Base-by-base conservation (phyloP, 53 echinoderm and acorn worm species). In the Holothuria scabra region DNA sequence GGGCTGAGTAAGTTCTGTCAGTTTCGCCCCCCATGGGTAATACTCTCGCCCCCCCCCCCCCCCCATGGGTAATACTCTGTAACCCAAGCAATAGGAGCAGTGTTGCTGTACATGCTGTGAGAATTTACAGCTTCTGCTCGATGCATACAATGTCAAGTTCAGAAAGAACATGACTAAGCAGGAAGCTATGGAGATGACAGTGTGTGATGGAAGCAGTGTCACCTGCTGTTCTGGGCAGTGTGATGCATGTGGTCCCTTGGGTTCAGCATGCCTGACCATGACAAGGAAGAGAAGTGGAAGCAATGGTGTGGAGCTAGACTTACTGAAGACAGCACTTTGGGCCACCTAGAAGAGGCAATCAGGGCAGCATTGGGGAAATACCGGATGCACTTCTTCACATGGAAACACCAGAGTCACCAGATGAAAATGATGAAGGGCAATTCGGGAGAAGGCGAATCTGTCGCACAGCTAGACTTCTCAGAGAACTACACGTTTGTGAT, bases 11-110 rank as follows among this genome's bases (percentile, higher is more conserved):
- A 84, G 57, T 84, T 84, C 59, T 38, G 46, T 46, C 57, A 72
- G 23, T 56, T 84, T 26, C 85, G 76, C 5, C 85, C 85, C 8
- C n/a, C n/a, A n/a, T n/a, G n/a, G n/a, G n/a, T n/a, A n/a, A n/a
- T n/a, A n/a, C n/a, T n/a, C n/a, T n/a, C n/a, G n/a, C n/a, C n/a
- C n/a, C n/a, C n/a, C n/a, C n/a, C n/a, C n/a, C n/a, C n/a, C n/a
- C n/a, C n/a, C 14, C 59, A 12, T 79, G 79, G 79, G 86, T 79
- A 19, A 24, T 80, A 28, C 64, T 69, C 29, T 69, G 69, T 37
- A 69, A 29, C 32, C 69, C 4, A 30, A 69, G 69, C 69, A 69
- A 69, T 21, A 30, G 32, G 21, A 32, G 69, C 41, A 28, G 69
- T 69, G 5, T 34, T 34, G 69, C 21, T 69, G 69, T 21, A 12